Conservation (phyloP, 30 jellyfish, hydroid and myxozoan genomes). For the Aurelia sp. region DNA sequence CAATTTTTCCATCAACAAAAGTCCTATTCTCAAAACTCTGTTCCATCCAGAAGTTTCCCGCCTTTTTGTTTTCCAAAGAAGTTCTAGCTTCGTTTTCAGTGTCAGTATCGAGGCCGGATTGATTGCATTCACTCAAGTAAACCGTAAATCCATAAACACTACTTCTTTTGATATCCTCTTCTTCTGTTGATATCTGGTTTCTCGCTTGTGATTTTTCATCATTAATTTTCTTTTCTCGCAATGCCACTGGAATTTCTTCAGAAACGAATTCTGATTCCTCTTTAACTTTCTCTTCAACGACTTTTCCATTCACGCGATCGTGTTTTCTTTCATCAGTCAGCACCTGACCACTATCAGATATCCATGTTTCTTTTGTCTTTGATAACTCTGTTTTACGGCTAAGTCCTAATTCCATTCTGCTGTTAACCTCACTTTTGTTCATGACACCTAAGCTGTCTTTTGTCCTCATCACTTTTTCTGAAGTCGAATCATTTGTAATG, state of each 20-base stretch:
- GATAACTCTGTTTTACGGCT: slow-evolving; percentile 1
- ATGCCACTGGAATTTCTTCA: too few relatives aligned
- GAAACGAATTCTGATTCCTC: too few relatives aligned
- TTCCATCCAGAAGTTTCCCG: slow-evolving; percentile 47
- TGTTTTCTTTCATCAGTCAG: background rate
- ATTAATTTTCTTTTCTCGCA: background rate
- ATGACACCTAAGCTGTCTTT: slow-evolving; percentile 18
- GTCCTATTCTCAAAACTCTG: background rate
- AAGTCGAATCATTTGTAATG: slow-evolving; percentile 3
- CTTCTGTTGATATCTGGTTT: background rate
- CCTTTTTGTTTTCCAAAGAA: background rate
- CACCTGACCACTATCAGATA: background rate
- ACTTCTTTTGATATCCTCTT: slow-evolving; percentile 38
- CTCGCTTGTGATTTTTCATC: background rate
- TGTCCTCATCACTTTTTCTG: slow-evolving; percentile 7
- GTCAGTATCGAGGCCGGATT: background rate
- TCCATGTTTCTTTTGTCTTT: slow-evolving; percentile 8
- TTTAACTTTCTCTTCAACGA: background rate
- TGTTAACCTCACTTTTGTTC: slow-evolving; percentile 21
- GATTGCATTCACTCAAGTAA: slow-evolving; percentile 35
- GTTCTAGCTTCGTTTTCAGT: slow-evolving; percentile 1
- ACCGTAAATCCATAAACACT: slow-evolving; percentile 64
- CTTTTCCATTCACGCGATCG: background rate
- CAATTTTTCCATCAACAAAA: background rate
- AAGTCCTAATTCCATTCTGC: slow-evolving; percentile 11